Evolutionary conservation across 2,797 vertebrate species (phyloP).

Genomic region (Antennarius maculatus): DNA sequence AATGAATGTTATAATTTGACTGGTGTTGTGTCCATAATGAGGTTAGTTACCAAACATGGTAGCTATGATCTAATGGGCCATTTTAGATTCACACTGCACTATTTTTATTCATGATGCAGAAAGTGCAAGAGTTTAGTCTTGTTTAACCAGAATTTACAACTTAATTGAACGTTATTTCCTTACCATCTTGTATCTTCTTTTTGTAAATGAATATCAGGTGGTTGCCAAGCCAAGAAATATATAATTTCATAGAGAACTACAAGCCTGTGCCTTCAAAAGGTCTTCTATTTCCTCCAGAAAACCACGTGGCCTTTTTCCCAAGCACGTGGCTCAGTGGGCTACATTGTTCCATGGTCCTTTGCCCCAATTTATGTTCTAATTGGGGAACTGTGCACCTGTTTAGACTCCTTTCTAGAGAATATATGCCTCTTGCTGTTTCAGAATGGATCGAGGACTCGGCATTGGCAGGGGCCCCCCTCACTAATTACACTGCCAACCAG

Average conservation of each 20-base stretch:
- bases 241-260: background rate
- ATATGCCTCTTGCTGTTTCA: slow-evolving; percentile 78
- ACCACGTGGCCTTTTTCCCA: background rate
- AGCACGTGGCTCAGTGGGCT: slow-evolving; percentile 19
- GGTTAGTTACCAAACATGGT: slow-evolving; percentile 54
- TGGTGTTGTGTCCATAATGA: slow-evolving; percentile 13
- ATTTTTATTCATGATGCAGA: slow-evolving; percentile 4
- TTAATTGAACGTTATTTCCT: background rate
- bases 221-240: background rate
- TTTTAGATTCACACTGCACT: slow-evolving; percentile 15
- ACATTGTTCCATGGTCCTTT: slow-evolving; percentile 6
- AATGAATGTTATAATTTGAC: slow-evolving; percentile 47
- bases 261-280: background rate
- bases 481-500: slow-evolving; percentile 89
- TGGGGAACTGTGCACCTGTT: slow-evolving; percentile 41
- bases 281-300: background rate
- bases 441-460: slow-evolving; percentile 96
- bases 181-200: background rate
- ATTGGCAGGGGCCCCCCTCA: slow-evolving; percentile 86
- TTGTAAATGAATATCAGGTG: background rate
- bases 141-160: slow-evolving; percentile 3
- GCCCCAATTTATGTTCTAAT: slow-evolving; percentile 23
- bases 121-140: background rate
- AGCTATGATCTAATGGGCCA: slow-evolving; percentile 9
- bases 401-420: slow-evolving; percentile 63